phyloP scores from a whole-genome alignment of 2,113 vertebrate species.

The Naja naja region DNA sequence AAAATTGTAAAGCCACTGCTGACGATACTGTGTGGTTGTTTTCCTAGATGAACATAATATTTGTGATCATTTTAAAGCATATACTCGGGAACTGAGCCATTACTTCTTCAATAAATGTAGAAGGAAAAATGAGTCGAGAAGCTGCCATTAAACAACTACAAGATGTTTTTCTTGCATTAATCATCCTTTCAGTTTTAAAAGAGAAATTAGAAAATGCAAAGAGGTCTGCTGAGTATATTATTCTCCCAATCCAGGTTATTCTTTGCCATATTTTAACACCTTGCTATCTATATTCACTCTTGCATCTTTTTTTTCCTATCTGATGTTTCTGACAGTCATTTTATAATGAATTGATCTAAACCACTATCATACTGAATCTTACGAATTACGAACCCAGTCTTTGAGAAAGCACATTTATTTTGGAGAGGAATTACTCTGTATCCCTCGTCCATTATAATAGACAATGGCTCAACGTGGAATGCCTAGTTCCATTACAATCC shows the following conservation, averaged over 20 bases:
- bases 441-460: accelerated
- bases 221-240: background rate
- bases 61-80: background rate
- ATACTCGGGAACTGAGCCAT: no score
- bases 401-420: background rate
- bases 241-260: background rate
- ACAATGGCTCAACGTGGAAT: background rate
- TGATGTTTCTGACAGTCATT: accelerated
- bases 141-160: background rate
- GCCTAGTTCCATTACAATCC: constrained; percentile 29
- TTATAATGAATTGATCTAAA: background rate
- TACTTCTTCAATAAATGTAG: background rate
- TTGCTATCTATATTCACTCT: constrained; percentile 8
- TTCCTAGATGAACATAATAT: background rate
- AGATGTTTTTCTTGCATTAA: background rate
- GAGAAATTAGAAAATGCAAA: background rate
- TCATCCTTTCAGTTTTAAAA: background rate
- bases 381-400: background rate
- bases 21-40: background rate
- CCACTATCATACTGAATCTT: background rate
- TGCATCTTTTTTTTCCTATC: background rate
- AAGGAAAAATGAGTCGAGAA: background rate
- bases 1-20: background rate
- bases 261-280: background rate
- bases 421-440: background rate